Base-by-base conservation (phyloP, 2,113 vertebrate genomes). In the Natator depressus region DNA sequence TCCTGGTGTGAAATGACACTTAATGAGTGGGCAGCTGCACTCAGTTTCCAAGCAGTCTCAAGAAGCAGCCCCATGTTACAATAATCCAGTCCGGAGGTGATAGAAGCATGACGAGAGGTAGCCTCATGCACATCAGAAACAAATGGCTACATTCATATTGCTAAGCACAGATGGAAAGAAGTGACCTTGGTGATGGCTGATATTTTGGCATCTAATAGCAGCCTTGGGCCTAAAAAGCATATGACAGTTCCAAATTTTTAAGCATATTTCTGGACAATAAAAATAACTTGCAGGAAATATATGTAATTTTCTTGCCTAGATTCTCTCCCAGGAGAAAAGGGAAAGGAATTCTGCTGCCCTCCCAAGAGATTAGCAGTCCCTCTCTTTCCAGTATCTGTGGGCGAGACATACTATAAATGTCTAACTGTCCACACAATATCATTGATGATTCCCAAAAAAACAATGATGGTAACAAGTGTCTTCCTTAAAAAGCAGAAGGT, bases 321-420 rank as follows among this genome's bases (percentile, higher is more conserved):
- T 10, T 42, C 19, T 72, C 35, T 57, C n/a, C 54, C 82, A 62
- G 88, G 46, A 83, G 69, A 16, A 82, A 1, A 6, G 93, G n/a
- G 91, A 47, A 82, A 88, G 85, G 81, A 84, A 75, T 29, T 93
- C 86, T 59, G 88, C 10, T 54, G 49, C 17, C 2, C 0, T 25
- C 14, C 50, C 38, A 46, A 46, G n/a, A 38, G 65, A 88, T 88
- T 59, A 3, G 5, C 0, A 0, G 38, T 80, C 2, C 0, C 14
- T 12, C 5, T 7, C n/a, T 93, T 93, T 89, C 47, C 27, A 49
- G 69, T 35, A 10, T 38, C 80, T 0, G 0, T 1, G 86, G 80
- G 84, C 25, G 3, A 5, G 9, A 8, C 1, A 38, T 35, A 49
- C 4, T 50, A 14, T 53, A 57, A 6, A 17, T 16, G 22, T 62